phyloP scores from a whole-genome alignment of 2,113 vertebrate genomes.

The Argyrosomus japonicus region DNA sequence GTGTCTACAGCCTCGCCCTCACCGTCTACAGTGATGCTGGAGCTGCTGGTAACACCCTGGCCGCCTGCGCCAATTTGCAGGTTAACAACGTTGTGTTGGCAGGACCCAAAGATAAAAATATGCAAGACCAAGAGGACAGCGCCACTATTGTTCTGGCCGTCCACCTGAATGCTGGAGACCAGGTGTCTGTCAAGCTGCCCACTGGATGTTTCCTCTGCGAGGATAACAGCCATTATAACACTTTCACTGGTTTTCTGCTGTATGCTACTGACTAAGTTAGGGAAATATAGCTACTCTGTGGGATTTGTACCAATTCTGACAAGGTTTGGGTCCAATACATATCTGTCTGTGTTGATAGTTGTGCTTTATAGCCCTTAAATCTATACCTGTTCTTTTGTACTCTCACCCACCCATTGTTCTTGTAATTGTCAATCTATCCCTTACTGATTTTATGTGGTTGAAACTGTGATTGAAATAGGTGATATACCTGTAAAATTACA shows the following conservation, averaged over 20 bases:
- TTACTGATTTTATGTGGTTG: not conserved
- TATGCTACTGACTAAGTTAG: constrained; percentile 73
- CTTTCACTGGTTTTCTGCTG: constrained; percentile 81
- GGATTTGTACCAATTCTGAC: not conserved
- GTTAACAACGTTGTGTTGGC: constrained; percentile 60
- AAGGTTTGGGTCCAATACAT: constrained; percentile 1
- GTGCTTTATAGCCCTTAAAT: not conserved
- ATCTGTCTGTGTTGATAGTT: not conserved
- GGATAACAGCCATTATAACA: constrained; percentile 75
- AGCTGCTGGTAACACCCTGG: constrained; percentile 19
- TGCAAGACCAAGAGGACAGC: constrained; percentile 78
- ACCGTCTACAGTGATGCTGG: constrained; percentile 78
- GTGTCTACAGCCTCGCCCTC: constrained; percentile 79
- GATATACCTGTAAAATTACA: not conserved
- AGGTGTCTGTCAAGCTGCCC: constrained; percentile 67
- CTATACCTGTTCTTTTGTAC: not conserved
- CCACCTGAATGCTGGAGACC: constrained; percentile 69
- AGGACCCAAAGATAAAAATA: constrained; percentile 56
- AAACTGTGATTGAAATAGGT: not conserved
- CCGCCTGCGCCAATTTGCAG: constrained; percentile 63
- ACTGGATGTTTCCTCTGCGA: constrained; percentile 74
- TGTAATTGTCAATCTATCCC: not conserved
- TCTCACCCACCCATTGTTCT: too few species aligned
- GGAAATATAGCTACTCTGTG: not conserved
- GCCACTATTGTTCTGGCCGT: constrained; percentile 53